Conservation (phyloP, 2,797 vertebrate species). For the Onychomys torridus region DNA sequence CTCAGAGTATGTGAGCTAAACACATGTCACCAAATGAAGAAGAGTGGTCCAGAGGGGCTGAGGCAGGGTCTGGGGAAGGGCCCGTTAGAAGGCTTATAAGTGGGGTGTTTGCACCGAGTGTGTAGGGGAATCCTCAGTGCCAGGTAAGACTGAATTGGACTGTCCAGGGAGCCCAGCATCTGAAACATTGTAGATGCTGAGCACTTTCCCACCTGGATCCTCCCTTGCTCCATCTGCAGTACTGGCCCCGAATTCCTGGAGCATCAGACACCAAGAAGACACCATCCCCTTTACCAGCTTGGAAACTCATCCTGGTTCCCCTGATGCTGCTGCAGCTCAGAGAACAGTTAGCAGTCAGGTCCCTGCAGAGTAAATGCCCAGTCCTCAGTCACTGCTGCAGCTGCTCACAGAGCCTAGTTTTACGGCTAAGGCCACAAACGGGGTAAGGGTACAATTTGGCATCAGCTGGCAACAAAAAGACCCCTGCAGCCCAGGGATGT, state of each 20-base stretch:
- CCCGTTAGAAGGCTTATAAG: not conserved
- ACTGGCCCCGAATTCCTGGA: not conserved
- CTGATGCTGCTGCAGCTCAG: not conserved
- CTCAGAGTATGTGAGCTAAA: not conserved
- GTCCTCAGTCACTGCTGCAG: not conserved
- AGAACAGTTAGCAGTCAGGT: not conserved
- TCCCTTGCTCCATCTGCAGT: not conserved
- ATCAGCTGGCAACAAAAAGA: conserved; percentile 45
- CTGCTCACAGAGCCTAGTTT: conserved; percentile 35
- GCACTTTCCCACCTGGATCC: not conserved
- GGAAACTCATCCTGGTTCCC: conserved; percentile 35
- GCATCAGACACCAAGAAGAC: not conserved
- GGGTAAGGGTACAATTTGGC: not conserved
- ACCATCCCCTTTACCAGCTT: not conserved
- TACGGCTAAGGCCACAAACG: not conserved
- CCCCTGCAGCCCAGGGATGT: not conserved
- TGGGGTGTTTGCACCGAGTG: not conserved
- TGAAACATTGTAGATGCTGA: not conserved
- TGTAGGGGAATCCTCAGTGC: not conserved
- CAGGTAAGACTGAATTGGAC: too few relatives aligned
- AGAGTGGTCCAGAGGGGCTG: not conserved
- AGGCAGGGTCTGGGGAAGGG: not conserved
- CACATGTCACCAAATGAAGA: not conserved
- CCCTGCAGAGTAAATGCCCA: not conserved
- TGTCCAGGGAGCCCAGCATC: not conserved